phyloP scores from a whole-genome alignment of 2,113 vertebrate species.

The Nothoprocta perdicaria region DNA sequence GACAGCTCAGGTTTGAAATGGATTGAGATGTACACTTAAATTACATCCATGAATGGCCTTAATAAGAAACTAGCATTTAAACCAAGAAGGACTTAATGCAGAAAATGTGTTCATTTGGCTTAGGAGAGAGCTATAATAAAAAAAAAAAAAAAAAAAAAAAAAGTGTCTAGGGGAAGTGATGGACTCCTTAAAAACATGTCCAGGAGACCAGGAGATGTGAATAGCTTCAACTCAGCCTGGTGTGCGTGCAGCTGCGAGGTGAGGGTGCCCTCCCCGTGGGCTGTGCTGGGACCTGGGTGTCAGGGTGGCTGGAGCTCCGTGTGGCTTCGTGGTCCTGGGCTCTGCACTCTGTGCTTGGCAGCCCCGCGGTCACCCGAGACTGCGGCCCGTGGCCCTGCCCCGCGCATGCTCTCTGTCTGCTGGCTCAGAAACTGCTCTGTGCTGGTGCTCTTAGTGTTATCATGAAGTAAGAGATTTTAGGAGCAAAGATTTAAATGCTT shows the following conservation, averaged over 20 bases:
- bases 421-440: background rate
- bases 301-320: background rate
- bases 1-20: background rate
- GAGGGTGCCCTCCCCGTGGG: background rate
- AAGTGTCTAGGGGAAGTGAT: background rate
- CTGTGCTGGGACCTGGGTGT: background rate
- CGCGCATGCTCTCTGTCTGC: background rate
- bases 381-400: fast-evolving
- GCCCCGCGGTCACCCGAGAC: background rate
- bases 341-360: background rate
- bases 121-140: background rate
- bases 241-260: background rate
- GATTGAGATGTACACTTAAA: background rate
- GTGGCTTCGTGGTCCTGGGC: background rate
- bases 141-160: background rate
- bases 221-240: background rate
- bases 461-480: background rate
- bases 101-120: background rate
- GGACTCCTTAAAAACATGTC: background rate
- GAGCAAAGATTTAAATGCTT: background rate
- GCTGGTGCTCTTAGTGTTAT: background rate
- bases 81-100: background rate
- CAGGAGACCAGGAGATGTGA: background rate
- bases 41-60: background rate
- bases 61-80: background rate